These are phyloP conservation scores for Rafetus swinhoei DNA, from an alignment of 2,113 vertebrate genomes.

Conservation along the genomic window DNA sequence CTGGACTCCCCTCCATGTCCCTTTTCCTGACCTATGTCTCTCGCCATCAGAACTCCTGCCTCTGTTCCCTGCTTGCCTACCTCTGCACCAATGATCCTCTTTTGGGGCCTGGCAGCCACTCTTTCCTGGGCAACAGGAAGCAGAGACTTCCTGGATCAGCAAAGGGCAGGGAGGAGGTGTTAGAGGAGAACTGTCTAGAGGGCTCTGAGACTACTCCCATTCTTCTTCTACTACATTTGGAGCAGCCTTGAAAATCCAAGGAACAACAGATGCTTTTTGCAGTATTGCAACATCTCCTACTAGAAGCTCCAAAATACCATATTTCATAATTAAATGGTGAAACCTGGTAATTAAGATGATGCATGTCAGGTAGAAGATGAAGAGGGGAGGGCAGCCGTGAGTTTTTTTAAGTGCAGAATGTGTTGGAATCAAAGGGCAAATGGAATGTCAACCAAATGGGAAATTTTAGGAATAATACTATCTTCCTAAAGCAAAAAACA, in stretches of 20 bases:
- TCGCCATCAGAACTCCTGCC: neutral
- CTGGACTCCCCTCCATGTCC: neutral
- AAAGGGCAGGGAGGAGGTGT: neutral
- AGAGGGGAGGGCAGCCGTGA: no score
- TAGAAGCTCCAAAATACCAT: neutral
- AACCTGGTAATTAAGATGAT: neutral
- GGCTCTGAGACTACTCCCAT: neutral
- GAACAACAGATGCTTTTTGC: neutral
- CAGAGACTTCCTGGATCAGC: neutral
- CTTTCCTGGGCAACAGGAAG: neutral
- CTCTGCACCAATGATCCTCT: neutral
- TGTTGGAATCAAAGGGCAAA: neutral
- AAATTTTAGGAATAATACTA: neutral
- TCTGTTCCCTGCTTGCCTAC: neutral
- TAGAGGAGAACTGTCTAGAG: neutral
- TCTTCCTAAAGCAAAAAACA: neutral
- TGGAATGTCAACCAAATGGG: neutral
- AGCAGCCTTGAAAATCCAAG: neutral
- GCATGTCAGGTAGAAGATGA: neutral
- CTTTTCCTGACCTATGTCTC: neutral
- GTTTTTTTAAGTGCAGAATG: neutral
- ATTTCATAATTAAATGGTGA: neutral
- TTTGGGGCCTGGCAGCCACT: neutral
- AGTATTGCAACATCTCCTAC: neutral
- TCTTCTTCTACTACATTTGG: neutral